Conservation (phyloP, 2,888 invertebrate species). For the Caenorhabditis panamensis region DNA sequence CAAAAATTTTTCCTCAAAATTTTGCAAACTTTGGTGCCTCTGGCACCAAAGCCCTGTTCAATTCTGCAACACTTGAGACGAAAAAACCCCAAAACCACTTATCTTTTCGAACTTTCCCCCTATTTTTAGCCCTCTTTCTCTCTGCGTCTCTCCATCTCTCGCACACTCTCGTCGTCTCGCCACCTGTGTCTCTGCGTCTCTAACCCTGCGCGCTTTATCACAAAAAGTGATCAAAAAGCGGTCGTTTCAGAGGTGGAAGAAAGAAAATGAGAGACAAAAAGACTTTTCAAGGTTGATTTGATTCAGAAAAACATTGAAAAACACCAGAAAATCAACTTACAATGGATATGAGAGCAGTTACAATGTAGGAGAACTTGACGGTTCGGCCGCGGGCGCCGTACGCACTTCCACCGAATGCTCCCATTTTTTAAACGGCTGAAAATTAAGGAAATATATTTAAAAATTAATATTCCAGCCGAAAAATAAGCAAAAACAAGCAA, state of each 20-base stretch:
- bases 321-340: conserved; percentile 33
- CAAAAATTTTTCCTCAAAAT: too few relatives aligned
- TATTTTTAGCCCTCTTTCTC: conserved; percentile 9
- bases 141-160: conserved; percentile 7
- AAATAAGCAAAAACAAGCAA: background rate
- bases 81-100: background rate
- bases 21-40: too few relatives aligned
- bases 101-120: background rate
- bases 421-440: conserved; percentile 27
- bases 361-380: conserved; percentile 43
- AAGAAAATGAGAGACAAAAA: background rate
- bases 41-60: too few relatives aligned
- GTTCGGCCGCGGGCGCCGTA: conserved; percentile 54
- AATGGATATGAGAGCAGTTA: conserved; percentile 54
- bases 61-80: too few relatives aligned
- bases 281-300: too few relatives aligned
- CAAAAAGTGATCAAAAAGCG: conserved; percentile 1
- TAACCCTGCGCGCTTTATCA: background rate
- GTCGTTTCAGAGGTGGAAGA: too few relatives aligned
- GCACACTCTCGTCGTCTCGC: conserved; percentile 2
- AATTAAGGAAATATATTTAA: too few relatives aligned
- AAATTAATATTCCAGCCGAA: background rate
- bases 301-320: background rate
- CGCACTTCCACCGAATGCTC: conserved; percentile 55
- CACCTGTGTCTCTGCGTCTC: background rate